Percentiles rank a stretch among this genome's conserved stretches.
phyloP scores from a whole-genome alignment of 2,797 vertebrate species.

The Hippopotamyrus pictus region DNA sequence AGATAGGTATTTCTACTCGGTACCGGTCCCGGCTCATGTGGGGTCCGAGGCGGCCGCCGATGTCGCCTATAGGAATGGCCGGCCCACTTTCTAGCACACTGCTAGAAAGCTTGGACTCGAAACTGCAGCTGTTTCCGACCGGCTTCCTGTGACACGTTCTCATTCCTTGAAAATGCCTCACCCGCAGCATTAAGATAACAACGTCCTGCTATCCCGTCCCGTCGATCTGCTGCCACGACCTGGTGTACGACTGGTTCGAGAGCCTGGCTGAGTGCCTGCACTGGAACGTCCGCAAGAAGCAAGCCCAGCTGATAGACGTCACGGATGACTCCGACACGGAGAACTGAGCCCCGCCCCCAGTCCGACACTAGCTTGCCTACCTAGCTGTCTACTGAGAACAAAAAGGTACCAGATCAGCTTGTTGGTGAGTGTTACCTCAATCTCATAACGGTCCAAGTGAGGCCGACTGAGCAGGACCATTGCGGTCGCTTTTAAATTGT shows the following conservation, averaged over 20 bases:
- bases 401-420: neutral
- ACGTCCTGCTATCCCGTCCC: constrained; percentile 72
- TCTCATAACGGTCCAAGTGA: neutral
- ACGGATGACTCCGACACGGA: constrained; percentile 66
- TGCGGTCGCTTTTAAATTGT: neutral
- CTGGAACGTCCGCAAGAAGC: constrained; percentile 75
- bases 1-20: constrained; percentile 55
- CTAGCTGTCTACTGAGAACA: neutral
- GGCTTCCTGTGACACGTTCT: neutral
- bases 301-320: constrained; percentile 56
- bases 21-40: neutral
- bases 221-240: constrained; percentile 71
- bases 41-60: neutral
- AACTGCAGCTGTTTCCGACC: neutral
- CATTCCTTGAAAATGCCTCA: neutral
- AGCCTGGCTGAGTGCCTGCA: constrained; percentile 74
- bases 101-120: neutral
- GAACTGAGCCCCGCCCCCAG: constrained; percentile 46
- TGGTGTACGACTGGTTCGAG: constrained; percentile 77
- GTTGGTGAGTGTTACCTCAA: neutral
- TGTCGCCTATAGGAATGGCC: neutral
- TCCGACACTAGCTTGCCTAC: neutral
- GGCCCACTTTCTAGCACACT: neutral
- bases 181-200: constrained; percentile 68
- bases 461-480: neutral